These are phyloP conservation scores for Ariolimax columbianus DNA, from an alignment of 2,888 invertebrate species.

Conservation along the genomic window DNA sequence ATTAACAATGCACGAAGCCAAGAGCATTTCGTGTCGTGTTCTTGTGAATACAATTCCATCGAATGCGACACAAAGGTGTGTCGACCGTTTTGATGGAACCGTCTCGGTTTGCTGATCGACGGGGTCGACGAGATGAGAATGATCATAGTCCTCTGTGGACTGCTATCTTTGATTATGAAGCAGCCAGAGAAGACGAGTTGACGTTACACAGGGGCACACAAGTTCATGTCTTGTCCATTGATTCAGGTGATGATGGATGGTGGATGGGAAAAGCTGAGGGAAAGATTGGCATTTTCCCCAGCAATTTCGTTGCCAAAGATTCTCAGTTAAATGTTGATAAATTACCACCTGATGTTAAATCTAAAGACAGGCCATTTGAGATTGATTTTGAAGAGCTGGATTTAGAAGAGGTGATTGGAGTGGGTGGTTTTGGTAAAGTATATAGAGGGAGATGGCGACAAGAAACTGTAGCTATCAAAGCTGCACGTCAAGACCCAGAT, in stretches of 20 bases:
- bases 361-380: constrained; percentile 84
- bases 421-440: constrained; percentile 96
- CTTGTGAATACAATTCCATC: constrained; percentile 55
- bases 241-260: constrained; percentile 84
- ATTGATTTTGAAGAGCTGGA: constrained; percentile 90
- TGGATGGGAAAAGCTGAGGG: constrained; percentile 96
- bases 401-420: constrained; percentile 95
- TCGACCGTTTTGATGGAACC: constrained; percentile 69
- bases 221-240: constrained; percentile 84
- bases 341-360: constrained; percentile 63
- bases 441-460: constrained; percentile 79
- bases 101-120: constrained; percentile 59
- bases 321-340: constrained; percentile 63
- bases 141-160: constrained; percentile 84
- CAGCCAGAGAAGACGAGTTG: constrained; percentile 95
- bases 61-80: constrained; percentile 69
- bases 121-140: constrained; percentile 60
- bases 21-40: constrained; percentile 39
- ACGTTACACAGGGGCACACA: constrained; percentile 91
- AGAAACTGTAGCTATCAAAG: constrained; percentile 95
- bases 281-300: constrained; percentile 87
- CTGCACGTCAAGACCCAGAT: constrained; percentile 92
- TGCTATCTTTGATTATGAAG: constrained; percentile 94
- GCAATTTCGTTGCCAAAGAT: constrained; percentile 87
- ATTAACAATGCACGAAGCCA: constrained; percentile 55